Conservation (phyloP, 2,888 invertebrate genomes). For the Pocota personata region DNA sequence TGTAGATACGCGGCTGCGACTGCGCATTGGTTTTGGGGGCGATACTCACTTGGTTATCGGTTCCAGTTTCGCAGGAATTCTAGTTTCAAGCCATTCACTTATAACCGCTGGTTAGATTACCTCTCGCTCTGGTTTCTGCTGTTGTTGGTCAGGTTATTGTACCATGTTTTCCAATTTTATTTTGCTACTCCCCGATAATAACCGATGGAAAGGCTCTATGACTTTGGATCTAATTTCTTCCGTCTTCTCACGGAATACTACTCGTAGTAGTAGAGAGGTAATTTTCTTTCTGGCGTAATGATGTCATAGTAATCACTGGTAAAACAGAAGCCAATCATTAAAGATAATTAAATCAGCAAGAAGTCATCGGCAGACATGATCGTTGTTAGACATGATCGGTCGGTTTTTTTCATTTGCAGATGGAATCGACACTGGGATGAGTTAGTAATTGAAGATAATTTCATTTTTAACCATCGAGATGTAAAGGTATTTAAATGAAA, state of each 20-base stretch:
- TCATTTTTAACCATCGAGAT: slow-evolving; percentile 17
- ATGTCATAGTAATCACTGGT: slow-evolving; percentile 58
- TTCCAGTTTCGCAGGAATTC: slow-evolving; percentile 67
- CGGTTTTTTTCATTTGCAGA: background rate
- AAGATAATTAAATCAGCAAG: slow-evolving; percentile 59
- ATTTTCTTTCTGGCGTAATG: slow-evolving; percentile 49
- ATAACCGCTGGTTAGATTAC: background rate
- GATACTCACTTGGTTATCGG: background rate
- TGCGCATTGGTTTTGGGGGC: slow-evolving; percentile 35
- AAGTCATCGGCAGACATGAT: slow-evolving; percentile 22
- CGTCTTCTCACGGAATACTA: slow-evolving; percentile 43
- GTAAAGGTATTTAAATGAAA: background rate
- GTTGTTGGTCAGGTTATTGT: slow-evolving; percentile 43
- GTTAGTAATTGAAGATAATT: slow-evolving; percentile 38
- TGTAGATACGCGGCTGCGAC: slow-evolving; percentile 8
- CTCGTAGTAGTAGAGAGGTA: slow-evolving; percentile 15
- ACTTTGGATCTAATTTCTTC: slow-evolving; percentile 60
- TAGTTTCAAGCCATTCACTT: slow-evolving; percentile 62
- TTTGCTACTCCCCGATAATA: slow-evolving; percentile 11
- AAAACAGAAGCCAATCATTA: slow-evolving; percentile 67
- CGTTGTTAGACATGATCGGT: slow-evolving; percentile 21
- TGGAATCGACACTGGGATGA: slow-evolving; percentile 1
- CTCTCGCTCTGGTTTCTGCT: slow-evolving; percentile 5
- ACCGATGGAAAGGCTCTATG: slow-evolving; percentile 53
- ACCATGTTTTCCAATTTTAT: background rate